Percentiles rank a stretch among this genome's conserved stretches.
phyloP scores from a whole-genome alignment of 2,888 invertebrate genomes.

The Eutolmus rufibarbis region DNA sequence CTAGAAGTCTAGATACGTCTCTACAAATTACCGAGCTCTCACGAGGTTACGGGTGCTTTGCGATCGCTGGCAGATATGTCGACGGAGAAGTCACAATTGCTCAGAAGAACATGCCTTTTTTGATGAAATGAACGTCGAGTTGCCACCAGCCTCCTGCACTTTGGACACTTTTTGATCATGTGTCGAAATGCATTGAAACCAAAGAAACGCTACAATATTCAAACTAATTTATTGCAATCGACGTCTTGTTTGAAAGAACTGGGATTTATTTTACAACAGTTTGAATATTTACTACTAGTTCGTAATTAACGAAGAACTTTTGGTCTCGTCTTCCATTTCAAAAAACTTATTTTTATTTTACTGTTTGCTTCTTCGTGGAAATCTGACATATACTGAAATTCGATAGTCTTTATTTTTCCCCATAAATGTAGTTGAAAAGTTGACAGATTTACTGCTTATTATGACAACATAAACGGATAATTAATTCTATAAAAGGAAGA shows the following conservation, averaged over 20 bases:
- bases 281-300: neutral
- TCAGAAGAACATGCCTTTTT: neutral
- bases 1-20: constrained; percentile 26
- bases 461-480: neutral
- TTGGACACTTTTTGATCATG: neutral
- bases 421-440: neutral
- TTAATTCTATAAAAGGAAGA: neutral
- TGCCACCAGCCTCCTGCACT: neutral
- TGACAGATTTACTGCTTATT: neutral
- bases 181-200: neutral
- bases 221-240: neutral
- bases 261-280: neutral
- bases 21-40: neutral
- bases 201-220: neutral
- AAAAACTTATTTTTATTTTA: neutral
- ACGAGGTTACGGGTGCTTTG: neutral
- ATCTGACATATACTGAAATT: neutral
- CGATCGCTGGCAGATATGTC: neutral
- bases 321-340: neutral
- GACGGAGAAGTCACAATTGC: neutral
- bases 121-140: neutral
- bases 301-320: neutral
- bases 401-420: neutral
- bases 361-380: neutral
- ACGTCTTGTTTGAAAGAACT: neutral